These are phyloP conservation scores for Oxycera nigricornis DNA, from an alignment of 2,888 invertebrate species.

Conservation along the genomic window DNA sequence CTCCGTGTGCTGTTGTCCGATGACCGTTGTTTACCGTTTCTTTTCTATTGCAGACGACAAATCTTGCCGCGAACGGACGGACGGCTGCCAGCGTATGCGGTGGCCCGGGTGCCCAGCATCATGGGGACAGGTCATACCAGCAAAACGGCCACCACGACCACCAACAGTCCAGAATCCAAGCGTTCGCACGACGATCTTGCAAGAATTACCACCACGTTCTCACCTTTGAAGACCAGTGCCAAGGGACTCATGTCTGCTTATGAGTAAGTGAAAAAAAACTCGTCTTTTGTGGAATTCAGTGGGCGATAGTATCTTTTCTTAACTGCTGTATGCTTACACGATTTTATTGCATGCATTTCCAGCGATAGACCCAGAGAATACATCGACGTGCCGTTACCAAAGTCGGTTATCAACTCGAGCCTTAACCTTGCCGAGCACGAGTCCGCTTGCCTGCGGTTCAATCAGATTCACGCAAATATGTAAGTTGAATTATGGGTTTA, in stretches of 20 bases:
- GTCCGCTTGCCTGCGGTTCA: slow-evolving; percentile 65
- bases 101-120: slow-evolving; percentile 56
- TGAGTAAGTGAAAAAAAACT: slow-evolving; percentile 42
- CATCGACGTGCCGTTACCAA: slow-evolving; percentile 62
- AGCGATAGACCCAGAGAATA: slow-evolving; percentile 60
- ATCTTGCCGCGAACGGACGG: slow-evolving; percentile 56
- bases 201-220: slow-evolving; percentile 39
- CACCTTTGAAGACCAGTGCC: slow-evolving; percentile 39
- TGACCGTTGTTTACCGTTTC: slow-evolving; percentile 1
- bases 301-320: background rate
- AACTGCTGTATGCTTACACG: background rate
- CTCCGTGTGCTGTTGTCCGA: background rate
- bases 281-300: background rate
- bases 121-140: slow-evolving; percentile 53
- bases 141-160: slow-evolving; percentile 47
- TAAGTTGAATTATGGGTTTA: no score
- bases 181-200: slow-evolving; percentile 34
- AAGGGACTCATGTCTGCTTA: slow-evolving; percentile 45
- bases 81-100: slow-evolving; percentile 60
- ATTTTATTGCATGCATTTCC: slow-evolving; percentile 41
- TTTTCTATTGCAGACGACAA: slow-evolving; percentile 39
- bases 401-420: slow-evolving; percentile 58
- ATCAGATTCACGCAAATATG: slow-evolving; percentile 60
- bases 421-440: slow-evolving; percentile 61
- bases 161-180: slow-evolving; percentile 47